Evolutionary conservation across 2,888 invertebrate genomes (phyloP).

Genomic region (Pemphredon lugubris): DNA sequence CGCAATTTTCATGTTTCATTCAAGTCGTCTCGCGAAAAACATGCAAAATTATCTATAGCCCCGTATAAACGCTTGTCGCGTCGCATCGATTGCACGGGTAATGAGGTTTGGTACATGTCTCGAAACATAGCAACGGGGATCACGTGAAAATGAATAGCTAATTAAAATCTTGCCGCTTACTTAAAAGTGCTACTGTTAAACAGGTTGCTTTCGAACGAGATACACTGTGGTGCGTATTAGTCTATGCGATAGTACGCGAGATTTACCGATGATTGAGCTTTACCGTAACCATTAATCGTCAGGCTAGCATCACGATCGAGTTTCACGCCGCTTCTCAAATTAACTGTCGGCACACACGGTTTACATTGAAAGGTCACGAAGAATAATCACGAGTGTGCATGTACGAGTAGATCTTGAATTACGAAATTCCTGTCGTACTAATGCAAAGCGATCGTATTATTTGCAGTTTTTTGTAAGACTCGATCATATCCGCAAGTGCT

Average conservation of each 20-base stretch:
- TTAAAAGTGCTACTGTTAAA: background rate
- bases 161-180: too few species aligned
- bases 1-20: too few species aligned
- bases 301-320: conserved; percentile 38
- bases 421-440: conserved; percentile 30
- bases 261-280: conserved; percentile 32
- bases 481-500: conserved; percentile 99
- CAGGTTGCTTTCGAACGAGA: conserved; percentile 22
- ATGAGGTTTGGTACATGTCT: too few species aligned
- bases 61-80: too few species aligned
- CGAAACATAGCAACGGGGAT: too few species aligned
- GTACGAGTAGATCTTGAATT: conserved; percentile 50
- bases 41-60: too few species aligned
- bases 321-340: conserved; percentile 51
- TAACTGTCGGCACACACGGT: conserved; percentile 48
- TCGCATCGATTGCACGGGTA: too few species aligned
- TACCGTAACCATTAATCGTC: conserved; percentile 1
- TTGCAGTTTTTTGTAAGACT: conserved; percentile 99
- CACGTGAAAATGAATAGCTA: too few species aligned
- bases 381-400: conserved; percentile 53
- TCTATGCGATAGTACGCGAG: conserved; percentile 34
- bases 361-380: conserved; percentile 45
- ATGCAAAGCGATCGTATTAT: conserved; percentile 72
- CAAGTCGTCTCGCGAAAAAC: too few species aligned
- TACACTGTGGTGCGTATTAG: conserved; percentile 55